A percentile compares a stretch with the other conserved stretches of the same genome.
These are phyloP conservation scores for Dendrolimus houi DNA, from an alignment of 2,888 invertebrate genomes.

Conservation along the genomic window DNA sequence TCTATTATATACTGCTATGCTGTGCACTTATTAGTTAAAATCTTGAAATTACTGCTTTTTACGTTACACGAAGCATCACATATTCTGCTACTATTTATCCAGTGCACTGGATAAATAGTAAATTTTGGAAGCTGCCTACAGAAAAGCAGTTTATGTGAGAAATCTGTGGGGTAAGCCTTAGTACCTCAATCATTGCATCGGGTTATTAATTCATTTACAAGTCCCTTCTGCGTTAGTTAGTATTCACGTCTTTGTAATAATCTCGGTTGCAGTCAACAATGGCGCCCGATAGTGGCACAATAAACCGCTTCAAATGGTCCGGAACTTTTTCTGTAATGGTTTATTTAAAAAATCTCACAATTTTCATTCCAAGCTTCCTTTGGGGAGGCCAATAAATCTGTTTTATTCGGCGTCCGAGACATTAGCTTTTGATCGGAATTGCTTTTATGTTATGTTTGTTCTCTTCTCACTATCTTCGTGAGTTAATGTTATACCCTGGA, in stretches of 20 bases:
- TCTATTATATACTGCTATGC: no score
- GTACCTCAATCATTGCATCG: no score
- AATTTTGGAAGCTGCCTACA: no score
- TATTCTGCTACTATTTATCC: no score
- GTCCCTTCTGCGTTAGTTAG: background rate
- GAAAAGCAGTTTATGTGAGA: no score
- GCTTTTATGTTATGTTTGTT: slow-evolving; percentile 71
- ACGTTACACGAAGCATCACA: no score
- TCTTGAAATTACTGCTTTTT: no score
- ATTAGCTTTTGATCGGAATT: slow-evolving; percentile 65
- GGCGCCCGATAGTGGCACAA: slow-evolving; percentile 63
- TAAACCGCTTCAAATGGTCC: slow-evolving; percentile 69
- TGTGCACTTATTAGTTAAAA: no score
- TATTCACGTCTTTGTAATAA: slow-evolving; percentile 23
- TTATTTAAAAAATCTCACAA: slow-evolving; percentile 72
- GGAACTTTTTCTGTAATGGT: slow-evolving; percentile 74
- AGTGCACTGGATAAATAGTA: no score
- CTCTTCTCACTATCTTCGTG: slow-evolving; percentile 53
- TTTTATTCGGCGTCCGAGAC: slow-evolving; percentile 62
- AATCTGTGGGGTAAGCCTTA: no score
- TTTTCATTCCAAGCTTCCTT: slow-evolving; percentile 69
- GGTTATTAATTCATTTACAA: no score
- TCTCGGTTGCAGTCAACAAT: slow-evolving; percentile 56
- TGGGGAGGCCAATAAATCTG: slow-evolving; percentile 57
- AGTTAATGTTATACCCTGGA: slow-evolving; percentile 58